Base-by-base conservation (phyloP, 2,888 invertebrate genomes). In the Priocnemis perturbator region DNA sequence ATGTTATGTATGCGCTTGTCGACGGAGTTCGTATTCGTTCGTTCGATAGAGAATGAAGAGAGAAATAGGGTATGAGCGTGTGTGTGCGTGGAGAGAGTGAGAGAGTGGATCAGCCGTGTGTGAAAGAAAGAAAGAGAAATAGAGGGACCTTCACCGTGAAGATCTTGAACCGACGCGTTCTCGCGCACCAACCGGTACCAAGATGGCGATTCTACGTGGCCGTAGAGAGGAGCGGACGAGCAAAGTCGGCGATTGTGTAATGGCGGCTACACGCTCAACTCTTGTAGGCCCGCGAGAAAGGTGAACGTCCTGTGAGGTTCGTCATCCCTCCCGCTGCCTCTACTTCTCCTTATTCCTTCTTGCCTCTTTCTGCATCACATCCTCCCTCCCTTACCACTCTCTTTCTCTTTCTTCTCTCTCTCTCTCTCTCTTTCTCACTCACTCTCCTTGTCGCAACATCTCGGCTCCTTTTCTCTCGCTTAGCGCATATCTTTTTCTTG, bases 171-270 rank as follows among this genome's bases (percentile, higher is more conserved):
- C 78, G 65, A 75, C 67, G 81, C 19, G 65, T 62, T 65, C 44
- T 73, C 73, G 71, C 74, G 75, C 67, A 74, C 64, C 71, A 76
- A 72, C 78, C 77, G 85, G 82, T 83, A 86, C 86, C 86, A 86
- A 86, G 79, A 86, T 86, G 86, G 86, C 86, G 77, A 71, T 74
- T 66, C 7, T 59, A 47, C 76, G 69, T 76, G 78, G 73, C 61
- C 73, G 76, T 37, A 37, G 37, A 37, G 37, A 73, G 68, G 71
- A 73, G 65, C 77, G 78, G 76, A 71, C 77, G 76, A 78, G 73
- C 71, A 74, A 75, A 69, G 74, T 70, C 72, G 73, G 73, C 82
- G 87, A 87, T 87, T 87, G 87, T 87, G 87, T 87, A 87, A 87
- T 87, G 87, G 87, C 86, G 85, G 84, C 82, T 37, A 37, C 50